Evolutionary conservation across 2,113 vertebrate genomes (phyloP).

Genomic region (Aspiorhynchus laticeps): DNA sequence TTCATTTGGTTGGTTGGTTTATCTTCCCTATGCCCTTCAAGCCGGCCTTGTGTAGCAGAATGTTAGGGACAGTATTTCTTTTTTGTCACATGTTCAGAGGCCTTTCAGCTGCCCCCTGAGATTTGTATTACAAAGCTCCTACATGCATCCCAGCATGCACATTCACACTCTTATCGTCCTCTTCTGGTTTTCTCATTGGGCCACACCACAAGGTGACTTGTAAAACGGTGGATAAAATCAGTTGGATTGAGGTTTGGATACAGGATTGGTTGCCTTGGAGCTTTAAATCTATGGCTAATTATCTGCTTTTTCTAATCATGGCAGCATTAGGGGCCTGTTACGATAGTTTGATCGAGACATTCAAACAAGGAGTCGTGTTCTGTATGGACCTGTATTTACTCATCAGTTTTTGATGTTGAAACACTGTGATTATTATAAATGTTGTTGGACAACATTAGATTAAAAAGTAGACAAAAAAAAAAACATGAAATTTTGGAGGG

Average conservation of each 20-base stretch:
- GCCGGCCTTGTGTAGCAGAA: conserved; percentile 22
- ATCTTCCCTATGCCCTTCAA: neutral
- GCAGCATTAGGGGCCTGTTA: conserved; percentile 61
- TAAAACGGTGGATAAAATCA: neutral
- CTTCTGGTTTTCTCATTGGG: neutral
- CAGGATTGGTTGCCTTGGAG: neutral
- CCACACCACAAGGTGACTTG: neutral
- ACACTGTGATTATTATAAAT: conserved; percentile 94
- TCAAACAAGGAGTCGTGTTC: conserved; percentile 75
- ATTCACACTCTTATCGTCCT: neutral
- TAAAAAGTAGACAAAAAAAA: conserved; percentile 70
- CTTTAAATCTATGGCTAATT: conserved; percentile 54
- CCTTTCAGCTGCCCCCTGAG: conserved; percentile 31
- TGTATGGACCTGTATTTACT: conserved; percentile 89
- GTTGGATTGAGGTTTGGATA: neutral
- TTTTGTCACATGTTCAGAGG: conserved; percentile 30
- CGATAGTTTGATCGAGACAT: conserved; percentile 54
- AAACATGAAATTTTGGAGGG: conserved; percentile 79
- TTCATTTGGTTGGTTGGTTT: neutral
- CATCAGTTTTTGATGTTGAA: conserved; percentile 95
- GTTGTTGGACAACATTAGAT: conserved; percentile 95
- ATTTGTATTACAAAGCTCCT: neutral
- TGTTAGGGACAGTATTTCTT: neutral
- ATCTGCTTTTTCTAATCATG: conserved; percentile 60
- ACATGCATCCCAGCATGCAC: conserved; percentile 13